A percentile compares a stretch with the other conserved stretches of the same genome.
Conservation (phyloP, 2,113 vertebrate genomes). For the Saccopteryx bilineata region DNA sequence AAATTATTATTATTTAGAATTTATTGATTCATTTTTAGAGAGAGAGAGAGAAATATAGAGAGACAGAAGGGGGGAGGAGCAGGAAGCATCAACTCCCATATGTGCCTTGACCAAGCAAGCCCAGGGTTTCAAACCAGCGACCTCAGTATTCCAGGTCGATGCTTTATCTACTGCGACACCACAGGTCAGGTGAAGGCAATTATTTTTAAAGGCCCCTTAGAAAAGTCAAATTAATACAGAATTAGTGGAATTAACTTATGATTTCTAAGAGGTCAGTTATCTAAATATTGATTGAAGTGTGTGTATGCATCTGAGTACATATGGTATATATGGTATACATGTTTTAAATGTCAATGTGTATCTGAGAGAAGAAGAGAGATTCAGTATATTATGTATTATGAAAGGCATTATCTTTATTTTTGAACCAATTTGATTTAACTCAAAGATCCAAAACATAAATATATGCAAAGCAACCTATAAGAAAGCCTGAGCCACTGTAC, state of each 20-base stretch:
- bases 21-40: too few relatives aligned
- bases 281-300: not conserved
- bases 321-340: not conserved
- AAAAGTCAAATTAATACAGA: slow-evolving; percentile 22
- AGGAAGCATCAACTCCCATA: too few relatives aligned
- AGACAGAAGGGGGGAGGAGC: too few relatives aligned
- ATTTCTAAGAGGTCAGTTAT: not conserved
- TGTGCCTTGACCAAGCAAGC: too few relatives aligned
- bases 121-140: too few relatives aligned
- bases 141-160: too few relatives aligned
- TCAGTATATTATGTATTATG: not conserved
- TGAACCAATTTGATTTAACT: slow-evolving; percentile 37
- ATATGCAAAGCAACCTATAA: not conserved
- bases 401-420: not conserved
- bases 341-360: not conserved
- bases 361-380: not conserved
- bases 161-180: too few relatives aligned
- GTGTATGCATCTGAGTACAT: not conserved
- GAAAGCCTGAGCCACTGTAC: not conserved
- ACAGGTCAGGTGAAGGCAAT: not conserved
- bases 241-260: not conserved
- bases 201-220: not conserved
- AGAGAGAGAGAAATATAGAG: too few relatives aligned
- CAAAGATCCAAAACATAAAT: not conserved
- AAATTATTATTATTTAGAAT: not conserved